Evolutionary conservation across 2,113 vertebrate genomes (phyloP).

Genomic region (Lichenostomus cassidix): DNA sequence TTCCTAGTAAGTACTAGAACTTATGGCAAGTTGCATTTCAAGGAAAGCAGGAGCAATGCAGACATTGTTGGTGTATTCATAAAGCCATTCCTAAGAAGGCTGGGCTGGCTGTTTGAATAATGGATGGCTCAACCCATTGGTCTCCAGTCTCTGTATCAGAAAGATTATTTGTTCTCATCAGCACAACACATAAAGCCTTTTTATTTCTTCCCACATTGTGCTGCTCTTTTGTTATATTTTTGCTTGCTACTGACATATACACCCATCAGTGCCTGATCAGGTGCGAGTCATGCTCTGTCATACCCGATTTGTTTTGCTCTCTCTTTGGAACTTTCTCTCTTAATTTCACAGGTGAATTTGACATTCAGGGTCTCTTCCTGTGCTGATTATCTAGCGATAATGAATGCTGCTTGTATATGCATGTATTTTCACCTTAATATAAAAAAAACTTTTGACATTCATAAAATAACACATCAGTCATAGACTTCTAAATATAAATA

Average conservation of each 20-base stretch:
- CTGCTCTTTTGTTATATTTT: neutral
- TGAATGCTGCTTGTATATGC: neutral
- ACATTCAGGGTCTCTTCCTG: conserved; percentile 17
- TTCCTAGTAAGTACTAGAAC: neutral
- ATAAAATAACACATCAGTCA: conserved; percentile 9
- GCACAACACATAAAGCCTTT: neutral
- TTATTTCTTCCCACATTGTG: neutral
- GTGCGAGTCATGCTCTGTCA: neutral
- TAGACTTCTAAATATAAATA: conserved; percentile 39
- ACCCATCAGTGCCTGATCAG: neutral
- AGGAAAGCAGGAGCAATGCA: neutral
- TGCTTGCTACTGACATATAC: neutral
- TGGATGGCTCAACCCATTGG: neutral
- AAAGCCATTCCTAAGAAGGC: neutral
- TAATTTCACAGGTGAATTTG: neutral
- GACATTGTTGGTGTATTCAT: neutral
- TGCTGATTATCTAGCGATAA: conserved; percentile 10
- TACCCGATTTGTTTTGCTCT: neutral
- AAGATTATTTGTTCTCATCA: neutral
- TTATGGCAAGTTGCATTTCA: neutral
- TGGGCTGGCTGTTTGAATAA: neutral
- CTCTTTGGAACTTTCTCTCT: neutral
- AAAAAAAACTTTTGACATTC: conserved; percentile 30
- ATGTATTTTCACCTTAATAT: conserved; percentile 10
- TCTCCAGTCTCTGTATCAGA: neutral